Conservation (phyloP, 2,888 invertebrate genomes). For the Drosophila peninsularis region DNA sequence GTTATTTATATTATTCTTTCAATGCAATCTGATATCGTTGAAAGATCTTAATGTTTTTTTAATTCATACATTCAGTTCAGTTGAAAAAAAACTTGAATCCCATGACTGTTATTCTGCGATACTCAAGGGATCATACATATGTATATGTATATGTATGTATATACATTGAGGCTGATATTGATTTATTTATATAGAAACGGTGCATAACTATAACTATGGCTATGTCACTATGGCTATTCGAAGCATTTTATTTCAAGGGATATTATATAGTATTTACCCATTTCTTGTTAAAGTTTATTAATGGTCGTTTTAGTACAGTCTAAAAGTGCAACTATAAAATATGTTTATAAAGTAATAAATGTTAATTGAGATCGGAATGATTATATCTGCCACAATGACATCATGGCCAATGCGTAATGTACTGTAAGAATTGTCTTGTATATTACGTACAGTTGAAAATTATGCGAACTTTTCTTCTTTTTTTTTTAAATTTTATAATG, state of each 20-base stretch:
- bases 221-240: neutral
- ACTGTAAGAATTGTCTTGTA: slow-evolving; percentile 7
- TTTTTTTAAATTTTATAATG: slow-evolving; percentile 32
- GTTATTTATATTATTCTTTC: too few species aligned
- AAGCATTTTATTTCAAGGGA: neutral
- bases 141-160: neutral
- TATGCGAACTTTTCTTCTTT: slow-evolving; percentile 49
- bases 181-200: neutral
- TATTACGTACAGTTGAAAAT: slow-evolving; percentile 39
- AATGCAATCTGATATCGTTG: neutral
- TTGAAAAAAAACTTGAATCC: neutral
- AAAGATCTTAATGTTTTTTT: neutral
- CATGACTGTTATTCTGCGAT: neutral
- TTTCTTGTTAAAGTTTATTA: slow-evolving; percentile 38
- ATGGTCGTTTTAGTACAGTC: slow-evolving; percentile 22
- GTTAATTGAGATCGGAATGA: slow-evolving; percentile 4
- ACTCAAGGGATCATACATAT: neutral
- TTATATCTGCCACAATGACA: slow-evolving; percentile 27
- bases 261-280: slow-evolving; percentile 58
- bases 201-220: neutral
- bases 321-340: slow-evolving; percentile 18
- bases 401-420: slow-evolving; percentile 21
- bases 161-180: too few species aligned
- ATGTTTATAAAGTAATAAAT: neutral
- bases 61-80: neutral